These are phyloP conservation scores for Mercenaria mercenaria DNA, from an alignment of 1,140 invertebrate species.

Conservation along the genomic window DNA sequence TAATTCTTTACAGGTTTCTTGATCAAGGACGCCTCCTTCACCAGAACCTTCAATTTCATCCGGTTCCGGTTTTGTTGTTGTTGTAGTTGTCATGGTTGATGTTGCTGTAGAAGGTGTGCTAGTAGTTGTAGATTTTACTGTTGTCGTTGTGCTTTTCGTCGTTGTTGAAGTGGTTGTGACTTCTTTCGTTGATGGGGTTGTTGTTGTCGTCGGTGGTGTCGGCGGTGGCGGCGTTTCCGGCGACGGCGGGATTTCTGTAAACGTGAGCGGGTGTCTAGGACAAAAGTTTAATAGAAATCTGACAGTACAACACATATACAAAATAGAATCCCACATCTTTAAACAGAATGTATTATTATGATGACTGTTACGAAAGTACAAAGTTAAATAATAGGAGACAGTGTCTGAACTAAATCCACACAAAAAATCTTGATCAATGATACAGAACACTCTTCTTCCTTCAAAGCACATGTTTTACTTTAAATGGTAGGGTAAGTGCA, in stretches of 20 bases:
- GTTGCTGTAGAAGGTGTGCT: not conserved
- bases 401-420: no score
- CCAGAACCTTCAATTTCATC: conserved; percentile 27
- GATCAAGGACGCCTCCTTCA: not conserved
- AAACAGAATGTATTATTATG: not conserved
- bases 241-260: conserved; percentile 31
- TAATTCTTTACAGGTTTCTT: conserved; percentile 4
- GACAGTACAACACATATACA: conserved; percentile 34
- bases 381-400: no score
- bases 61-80: not conserved
- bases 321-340: conserved; percentile 39
- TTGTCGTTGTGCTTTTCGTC: not conserved
- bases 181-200: not conserved
- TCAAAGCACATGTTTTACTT: no score
- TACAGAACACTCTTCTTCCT: no score
- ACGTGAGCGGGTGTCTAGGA: conserved; percentile 45
- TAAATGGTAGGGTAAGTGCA: no score
- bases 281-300: conserved; percentile 27
- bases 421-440: no score
- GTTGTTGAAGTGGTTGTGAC: not conserved
- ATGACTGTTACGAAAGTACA: no score
- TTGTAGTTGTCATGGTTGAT: not conserved
- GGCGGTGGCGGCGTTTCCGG: not conserved
- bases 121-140: not conserved
- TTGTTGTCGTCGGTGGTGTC: not conserved